Conservation (phyloP, 2,888 invertebrate species). For the Zygaena filipendulae region DNA sequence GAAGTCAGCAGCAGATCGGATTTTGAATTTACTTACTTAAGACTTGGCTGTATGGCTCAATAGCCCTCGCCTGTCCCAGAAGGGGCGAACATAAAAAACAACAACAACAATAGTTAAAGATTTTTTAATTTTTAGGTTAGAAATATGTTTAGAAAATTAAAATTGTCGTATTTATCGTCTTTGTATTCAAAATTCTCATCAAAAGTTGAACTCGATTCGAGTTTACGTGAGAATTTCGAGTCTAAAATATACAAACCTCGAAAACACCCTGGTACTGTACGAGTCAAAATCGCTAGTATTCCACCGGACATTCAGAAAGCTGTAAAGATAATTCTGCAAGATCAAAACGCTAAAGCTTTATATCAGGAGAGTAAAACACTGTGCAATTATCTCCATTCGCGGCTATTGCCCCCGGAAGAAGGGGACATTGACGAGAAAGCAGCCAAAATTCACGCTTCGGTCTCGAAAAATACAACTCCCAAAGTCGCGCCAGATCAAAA, state of each 20-base stretch:
- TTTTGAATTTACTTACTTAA: no score
- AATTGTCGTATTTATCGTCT: slow-evolving; percentile 24
- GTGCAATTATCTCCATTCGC: slow-evolving; percentile 68
- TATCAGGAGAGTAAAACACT: slow-evolving; percentile 64
- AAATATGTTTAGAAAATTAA: slow-evolving; percentile 49
- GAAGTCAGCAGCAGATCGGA: no score
- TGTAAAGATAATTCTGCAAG: slow-evolving; percentile 63
- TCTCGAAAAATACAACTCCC: slow-evolving; percentile 37
- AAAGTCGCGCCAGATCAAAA: slow-evolving; percentile 24
- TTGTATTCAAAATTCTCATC: slow-evolving; percentile 36
- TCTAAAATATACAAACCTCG: slow-evolving; percentile 71
- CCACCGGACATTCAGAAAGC: slow-evolving; percentile 72
- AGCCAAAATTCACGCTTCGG: slow-evolving; percentile 37
- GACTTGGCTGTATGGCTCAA: no score
- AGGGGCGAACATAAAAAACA: no score
- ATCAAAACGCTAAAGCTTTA: slow-evolving; percentile 67
- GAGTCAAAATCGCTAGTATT: slow-evolving; percentile 57
- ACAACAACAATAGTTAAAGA: no score
- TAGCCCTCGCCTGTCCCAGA: no score
- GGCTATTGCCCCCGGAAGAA: slow-evolving; percentile 74
- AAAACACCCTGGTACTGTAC: slow-evolving; percentile 78
- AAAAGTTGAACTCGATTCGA: slow-evolving; percentile 59
- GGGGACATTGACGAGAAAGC: slow-evolving; percentile 53
- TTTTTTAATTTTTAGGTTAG: no score
- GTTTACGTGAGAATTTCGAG: slow-evolving; percentile 53